Percentiles rank a stretch among this genome's conserved stretches.
Evolutionary conservation across 1,140 invertebrate species (phyloP).

Genomic region (Caenorhabditis tropicalis): DNA sequence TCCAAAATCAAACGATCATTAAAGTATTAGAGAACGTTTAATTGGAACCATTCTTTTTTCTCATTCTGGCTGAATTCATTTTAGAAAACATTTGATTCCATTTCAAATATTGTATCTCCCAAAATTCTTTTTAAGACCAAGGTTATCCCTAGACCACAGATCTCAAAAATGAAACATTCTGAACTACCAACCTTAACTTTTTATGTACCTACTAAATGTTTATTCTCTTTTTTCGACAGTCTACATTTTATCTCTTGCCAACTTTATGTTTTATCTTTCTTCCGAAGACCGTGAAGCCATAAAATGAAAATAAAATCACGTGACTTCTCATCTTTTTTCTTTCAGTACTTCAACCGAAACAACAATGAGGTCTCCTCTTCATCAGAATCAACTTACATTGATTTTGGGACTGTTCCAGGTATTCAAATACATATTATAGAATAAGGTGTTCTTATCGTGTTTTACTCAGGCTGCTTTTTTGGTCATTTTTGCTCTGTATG

Average conservation of each 20-base stretch:
- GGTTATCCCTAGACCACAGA: not conserved
- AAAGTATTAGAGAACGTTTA: not conserved
- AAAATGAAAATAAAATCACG: not conserved
- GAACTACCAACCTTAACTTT: not conserved
- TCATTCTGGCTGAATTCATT: no score
- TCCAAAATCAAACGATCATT: not conserved
- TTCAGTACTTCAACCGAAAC: slow-evolving; percentile 51
- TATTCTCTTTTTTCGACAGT: not conserved
- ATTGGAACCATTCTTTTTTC: not conserved
- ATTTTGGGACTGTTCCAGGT: slow-evolving; percentile 56
- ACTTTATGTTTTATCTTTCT: not conserved
- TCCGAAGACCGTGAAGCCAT: slow-evolving; percentile 3
- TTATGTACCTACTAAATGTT: slow-evolving; percentile 18
- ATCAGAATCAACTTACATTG: slow-evolving; percentile 57
- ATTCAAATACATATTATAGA: not conserved
- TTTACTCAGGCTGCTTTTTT: slow-evolving; percentile 46
- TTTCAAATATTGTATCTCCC: no score
- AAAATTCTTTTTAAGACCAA: not conserved
- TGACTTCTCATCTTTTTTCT: slow-evolving; percentile 39
- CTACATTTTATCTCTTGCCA: not conserved
- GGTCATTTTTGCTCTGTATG: slow-evolving; percentile 55
- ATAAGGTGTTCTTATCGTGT: not conserved
- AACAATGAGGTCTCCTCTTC: slow-evolving; percentile 53
- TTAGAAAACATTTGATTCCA: no score
- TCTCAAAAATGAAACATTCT: not conserved